Percentiles rank a stretch among this genome's conserved stretches.
These are phyloP conservation scores for Chascanopsetta lugubris DNA, from an alignment of 2,113 vertebrate genomes.

Conservation along the genomic window DNA sequence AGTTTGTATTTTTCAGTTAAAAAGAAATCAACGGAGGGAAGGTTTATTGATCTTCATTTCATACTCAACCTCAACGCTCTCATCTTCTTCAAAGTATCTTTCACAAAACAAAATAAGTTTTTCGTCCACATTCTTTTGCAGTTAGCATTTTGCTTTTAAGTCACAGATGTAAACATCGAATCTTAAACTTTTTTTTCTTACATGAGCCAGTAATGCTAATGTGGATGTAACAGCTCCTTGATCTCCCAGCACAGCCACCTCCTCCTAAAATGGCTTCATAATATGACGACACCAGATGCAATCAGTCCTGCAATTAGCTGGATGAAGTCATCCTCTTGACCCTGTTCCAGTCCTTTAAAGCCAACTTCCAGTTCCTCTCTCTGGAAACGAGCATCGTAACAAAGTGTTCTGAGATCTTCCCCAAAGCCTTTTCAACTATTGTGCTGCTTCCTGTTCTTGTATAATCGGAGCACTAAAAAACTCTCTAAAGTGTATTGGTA, in stretches of 20 bases:
- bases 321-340: slow-evolving; percentile 60
- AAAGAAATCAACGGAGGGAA: too few relatives aligned
- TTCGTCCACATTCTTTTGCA: background rate
- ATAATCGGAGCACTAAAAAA: too few relatives aligned
- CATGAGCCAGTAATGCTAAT: slow-evolving; percentile 12
- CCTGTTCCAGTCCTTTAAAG: slow-evolving; percentile 50
- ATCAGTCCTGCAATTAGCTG: slow-evolving; percentile 65
- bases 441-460: background rate
- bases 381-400: slow-evolving; percentile 33
- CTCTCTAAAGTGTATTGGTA: too few relatives aligned
- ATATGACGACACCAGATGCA: slow-evolving; percentile 66
- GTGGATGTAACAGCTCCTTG: slow-evolving; percentile 13
- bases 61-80: too few relatives aligned
- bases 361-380: slow-evolving; percentile 31
- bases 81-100: too few relatives aligned
- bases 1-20: background rate
- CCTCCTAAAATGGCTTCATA: slow-evolving; percentile 31
- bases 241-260: slow-evolving; percentile 33
- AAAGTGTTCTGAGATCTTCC: slow-evolving; percentile 21
- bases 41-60: too few relatives aligned
- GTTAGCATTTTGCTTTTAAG: background rate
- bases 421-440: slow-evolving; percentile 17
- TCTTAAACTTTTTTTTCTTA: slow-evolving; percentile 8
- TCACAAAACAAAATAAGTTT: too few relatives aligned
- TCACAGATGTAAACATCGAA: background rate